These are phyloP conservation scores for Dromococcyx pavoninus DNA, from an alignment of 2,797 vertebrate genomes.

Conservation along the genomic window DNA sequence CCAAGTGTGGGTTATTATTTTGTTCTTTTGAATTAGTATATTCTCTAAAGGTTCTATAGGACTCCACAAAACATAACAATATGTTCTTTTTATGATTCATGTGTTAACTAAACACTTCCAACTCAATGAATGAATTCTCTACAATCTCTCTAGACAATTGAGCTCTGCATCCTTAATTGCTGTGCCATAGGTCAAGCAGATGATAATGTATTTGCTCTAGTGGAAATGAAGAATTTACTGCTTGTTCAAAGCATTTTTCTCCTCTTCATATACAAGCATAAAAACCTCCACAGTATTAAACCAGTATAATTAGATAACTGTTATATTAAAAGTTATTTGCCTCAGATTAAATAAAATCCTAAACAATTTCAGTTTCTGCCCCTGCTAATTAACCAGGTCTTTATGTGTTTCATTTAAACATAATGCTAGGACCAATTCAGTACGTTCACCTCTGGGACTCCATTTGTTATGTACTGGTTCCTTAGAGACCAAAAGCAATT, in stretches of 20 bases:
- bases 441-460: slow-evolving; percentile 46
- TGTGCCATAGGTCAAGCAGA: slow-evolving; percentile 58
- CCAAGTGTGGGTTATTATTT: not conserved
- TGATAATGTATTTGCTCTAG: slow-evolving; percentile 22
- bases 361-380: slow-evolving; percentile 65
- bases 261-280: not conserved
- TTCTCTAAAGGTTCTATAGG: not conserved
- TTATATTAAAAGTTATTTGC: slow-evolving; percentile 59
- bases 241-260: not conserved
- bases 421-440: slow-evolving; percentile 19
- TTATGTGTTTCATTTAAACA: slow-evolving; percentile 66
- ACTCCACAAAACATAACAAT: not conserved
- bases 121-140: slow-evolving; percentile 33
- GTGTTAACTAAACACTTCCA: slow-evolving; percentile 69
- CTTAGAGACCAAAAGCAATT: slow-evolving; percentile 70
- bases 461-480: slow-evolving; percentile 52
- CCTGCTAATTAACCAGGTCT: slow-evolving; percentile 65
- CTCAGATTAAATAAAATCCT: slow-evolving; percentile 69
- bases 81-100: not conserved
- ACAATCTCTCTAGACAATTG: slow-evolving; percentile 35
- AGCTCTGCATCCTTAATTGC: slow-evolving; percentile 55
- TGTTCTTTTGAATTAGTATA: not conserved
- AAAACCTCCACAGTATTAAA: slow-evolving; percentile 40
- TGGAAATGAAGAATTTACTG: slow-evolving; percentile 36
- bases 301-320: slow-evolving; percentile 64